A percentile compares a stretch with the other conserved stretches of the same genome.
These are phyloP conservation scores for Chaetorhynchus papuensis DNA, from an alignment of 2,113 vertebrate species.

Conservation along the genomic window DNA sequence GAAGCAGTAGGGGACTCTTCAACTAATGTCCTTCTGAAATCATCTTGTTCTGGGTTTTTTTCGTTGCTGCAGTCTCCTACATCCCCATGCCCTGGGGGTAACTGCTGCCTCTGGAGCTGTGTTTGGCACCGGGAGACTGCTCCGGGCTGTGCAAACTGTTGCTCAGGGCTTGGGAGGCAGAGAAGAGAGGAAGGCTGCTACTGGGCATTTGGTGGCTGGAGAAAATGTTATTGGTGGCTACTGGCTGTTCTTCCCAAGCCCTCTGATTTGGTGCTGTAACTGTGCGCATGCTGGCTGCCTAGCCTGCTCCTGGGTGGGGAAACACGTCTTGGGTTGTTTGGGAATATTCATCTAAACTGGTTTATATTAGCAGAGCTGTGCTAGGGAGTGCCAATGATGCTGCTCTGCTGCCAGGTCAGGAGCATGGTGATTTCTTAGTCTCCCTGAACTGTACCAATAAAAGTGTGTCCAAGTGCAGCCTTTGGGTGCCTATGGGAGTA, in stretches of 20 bases:
- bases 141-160: background rate
- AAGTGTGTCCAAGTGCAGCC: background rate
- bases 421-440: background rate
- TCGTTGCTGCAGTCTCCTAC: background rate
- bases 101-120: background rate
- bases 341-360: background rate
- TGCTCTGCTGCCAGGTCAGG: background rate
- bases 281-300: background rate
- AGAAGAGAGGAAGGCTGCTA: background rate
- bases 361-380: background rate
- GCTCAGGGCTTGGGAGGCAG: background rate
- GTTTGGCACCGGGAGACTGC: background rate
- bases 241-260: background rate
- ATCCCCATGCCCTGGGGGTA: background rate
- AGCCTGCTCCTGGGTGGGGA: background rate
- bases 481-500: background rate
- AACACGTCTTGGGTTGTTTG: background rate
- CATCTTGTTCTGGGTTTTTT: background rate
- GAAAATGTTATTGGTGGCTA: background rate
- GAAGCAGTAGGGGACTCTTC: background rate
- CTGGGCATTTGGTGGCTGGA: background rate
- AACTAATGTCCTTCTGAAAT: background rate
- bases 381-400: background rate
- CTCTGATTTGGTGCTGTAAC: background rate
- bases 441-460: background rate